Conservation (phyloP, 2,797 vertebrate genomes). For the Paramormyrops hopkinsi region DNA sequence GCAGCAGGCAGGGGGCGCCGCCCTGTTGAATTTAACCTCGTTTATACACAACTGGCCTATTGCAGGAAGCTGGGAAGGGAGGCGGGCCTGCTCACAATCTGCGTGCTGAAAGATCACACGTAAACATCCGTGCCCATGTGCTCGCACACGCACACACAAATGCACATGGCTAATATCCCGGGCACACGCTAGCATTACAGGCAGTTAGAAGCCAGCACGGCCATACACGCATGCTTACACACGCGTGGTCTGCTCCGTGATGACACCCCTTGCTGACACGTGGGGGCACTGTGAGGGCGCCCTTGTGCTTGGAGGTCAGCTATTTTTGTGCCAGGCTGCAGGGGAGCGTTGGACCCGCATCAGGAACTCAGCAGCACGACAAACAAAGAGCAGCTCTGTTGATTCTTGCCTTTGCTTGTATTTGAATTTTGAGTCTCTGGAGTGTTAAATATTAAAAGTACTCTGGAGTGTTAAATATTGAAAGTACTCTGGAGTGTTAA, state of each 20-base stretch:
- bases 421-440: background rate
- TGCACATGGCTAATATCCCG: background rate
- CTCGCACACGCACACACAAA: conserved; percentile 14
- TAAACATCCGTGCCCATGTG: conserved; percentile 14
- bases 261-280: conserved; percentile 22
- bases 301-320: background rate
- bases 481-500: conserved; percentile 47
- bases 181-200: background rate
- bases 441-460: conserved; percentile 58
- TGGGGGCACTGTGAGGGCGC: background rate
- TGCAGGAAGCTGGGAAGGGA: conserved; percentile 30
- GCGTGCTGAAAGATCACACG: background rate
- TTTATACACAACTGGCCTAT: conserved; percentile 54
- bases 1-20: conserved; percentile 24
- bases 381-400: background rate
- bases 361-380: background rate
- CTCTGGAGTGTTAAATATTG: conserved; percentile 55
- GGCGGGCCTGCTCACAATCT: conserved; percentile 20
- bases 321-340: background rate
- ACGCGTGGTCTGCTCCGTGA: background rate
- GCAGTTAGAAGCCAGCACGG: background rate
- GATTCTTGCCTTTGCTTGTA: conserved; percentile 3
- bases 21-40: conserved; percentile 57
- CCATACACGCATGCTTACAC: background rate
- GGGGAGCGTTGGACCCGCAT: background rate